Percentiles rank a stretch among this genome's conserved stretches.
phyloP scores from a whole-genome alignment of 2,797 vertebrate species.

The Macrochelys suwanniensis region DNA sequence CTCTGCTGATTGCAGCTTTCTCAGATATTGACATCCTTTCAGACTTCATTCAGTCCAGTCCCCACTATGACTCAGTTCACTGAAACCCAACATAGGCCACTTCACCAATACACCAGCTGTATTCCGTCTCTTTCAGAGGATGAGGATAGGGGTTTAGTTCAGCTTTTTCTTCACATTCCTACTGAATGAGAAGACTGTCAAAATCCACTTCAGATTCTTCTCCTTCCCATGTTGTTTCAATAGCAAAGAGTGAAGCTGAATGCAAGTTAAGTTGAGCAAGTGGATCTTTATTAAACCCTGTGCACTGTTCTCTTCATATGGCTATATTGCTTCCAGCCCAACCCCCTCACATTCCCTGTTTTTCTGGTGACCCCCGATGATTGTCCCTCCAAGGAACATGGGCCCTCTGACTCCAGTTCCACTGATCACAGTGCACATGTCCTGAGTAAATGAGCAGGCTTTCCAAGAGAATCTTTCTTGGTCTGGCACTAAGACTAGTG shows the following conservation, averaged over 20 bases:
- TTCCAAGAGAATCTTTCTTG: background rate
- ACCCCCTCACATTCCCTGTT: no score
- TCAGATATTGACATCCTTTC: conserved; percentile 37
- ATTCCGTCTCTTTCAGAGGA: conserved; percentile 12
- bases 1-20: background rate
- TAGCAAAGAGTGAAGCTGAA: background rate
- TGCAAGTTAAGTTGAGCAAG: background rate
- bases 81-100: background rate
- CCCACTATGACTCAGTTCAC: background rate
- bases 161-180: background rate
- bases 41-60: background rate
- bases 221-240: background rate
- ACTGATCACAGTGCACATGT: no score
- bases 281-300: no score
- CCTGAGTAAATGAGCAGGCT: background rate
- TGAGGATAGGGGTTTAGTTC: background rate
- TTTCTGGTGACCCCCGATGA: no score
- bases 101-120: background rate
- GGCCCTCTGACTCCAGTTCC: no score
- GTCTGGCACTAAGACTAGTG: background rate
- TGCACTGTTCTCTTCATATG: no score
- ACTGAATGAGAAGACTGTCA: background rate
- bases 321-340: no score
- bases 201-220: background rate
- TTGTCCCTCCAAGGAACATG: no score